A percentile compares a stretch with the other conserved stretches of the same genome.
Evolutionary conservation across 2,797 vertebrate genomes (phyloP).

Genomic region (Hippopotamyrus pictus): DNA sequence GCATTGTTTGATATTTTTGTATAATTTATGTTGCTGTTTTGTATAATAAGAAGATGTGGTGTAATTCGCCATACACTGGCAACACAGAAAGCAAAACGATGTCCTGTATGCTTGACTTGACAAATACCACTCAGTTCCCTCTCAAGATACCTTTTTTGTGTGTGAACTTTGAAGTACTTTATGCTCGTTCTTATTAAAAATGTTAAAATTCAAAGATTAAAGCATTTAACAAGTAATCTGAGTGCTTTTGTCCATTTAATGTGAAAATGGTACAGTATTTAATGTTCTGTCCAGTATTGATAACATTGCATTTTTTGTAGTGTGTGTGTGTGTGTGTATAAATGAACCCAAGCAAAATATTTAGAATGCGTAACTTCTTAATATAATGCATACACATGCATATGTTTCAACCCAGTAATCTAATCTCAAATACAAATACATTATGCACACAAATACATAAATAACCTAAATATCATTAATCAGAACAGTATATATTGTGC

Average conservation of each 20-base stretch:
- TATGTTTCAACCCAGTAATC: neutral
- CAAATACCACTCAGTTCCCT: neutral
- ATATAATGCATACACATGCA: neutral
- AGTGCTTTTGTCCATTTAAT: neutral
- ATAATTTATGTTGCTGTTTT: neutral
- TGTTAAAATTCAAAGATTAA: slow-evolving; percentile 16
- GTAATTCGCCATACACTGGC: neutral
- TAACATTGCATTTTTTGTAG: neutral
- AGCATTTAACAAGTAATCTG: slow-evolving; percentile 16
- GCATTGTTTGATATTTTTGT: neutral
- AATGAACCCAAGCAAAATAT: neutral
- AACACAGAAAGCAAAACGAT: neutral
- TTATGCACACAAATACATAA: neutral
- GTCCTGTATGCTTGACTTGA: slow-evolving; percentile 13
- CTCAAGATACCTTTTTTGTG: neutral
- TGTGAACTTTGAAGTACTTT: neutral
- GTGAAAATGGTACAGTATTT: neutral
- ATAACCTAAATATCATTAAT: neutral
- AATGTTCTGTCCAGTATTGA: neutral
- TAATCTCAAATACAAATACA: neutral
- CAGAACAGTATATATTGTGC: neutral
- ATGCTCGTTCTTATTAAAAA: slow-evolving; percentile 17
- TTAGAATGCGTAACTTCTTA: neutral
- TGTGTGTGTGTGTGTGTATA: neutral
- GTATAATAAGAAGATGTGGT: slow-evolving; percentile 6